Conservation (phyloP, 1,140 invertebrate genomes). For the Drosophila simulans region DNA sequence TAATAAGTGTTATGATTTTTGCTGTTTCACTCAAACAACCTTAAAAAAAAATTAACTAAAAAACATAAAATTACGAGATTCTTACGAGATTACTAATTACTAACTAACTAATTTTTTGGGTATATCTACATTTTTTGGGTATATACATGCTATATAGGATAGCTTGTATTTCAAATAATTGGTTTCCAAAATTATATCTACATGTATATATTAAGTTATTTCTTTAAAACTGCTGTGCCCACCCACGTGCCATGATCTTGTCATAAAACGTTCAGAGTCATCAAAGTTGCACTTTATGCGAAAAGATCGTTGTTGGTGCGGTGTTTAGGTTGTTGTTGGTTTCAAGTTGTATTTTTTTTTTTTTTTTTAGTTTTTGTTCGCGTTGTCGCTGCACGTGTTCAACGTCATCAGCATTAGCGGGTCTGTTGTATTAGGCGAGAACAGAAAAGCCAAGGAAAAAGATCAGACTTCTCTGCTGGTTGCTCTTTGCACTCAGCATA, state of each 20-base stretch:
- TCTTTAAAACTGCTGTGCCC: background rate
- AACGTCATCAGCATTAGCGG: constrained; percentile 78
- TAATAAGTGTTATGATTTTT: no score
- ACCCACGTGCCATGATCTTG: constrained; percentile 62
- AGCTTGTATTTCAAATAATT: no score
- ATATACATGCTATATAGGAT: no score
- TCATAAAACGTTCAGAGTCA: constrained; percentile 80
- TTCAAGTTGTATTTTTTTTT: constrained; percentile 24
- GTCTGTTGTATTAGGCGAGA: constrained; percentile 79
- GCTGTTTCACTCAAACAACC: no score
- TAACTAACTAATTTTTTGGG: no score
- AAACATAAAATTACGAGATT: no score
- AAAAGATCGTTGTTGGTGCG: constrained; percentile 54
- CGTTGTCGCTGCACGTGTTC: constrained; percentile 59
- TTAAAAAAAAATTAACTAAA: no score
- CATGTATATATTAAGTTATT: background rate
- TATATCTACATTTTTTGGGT: no score
- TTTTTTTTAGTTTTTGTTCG: constrained; percentile 29
- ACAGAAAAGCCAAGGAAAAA: constrained; percentile 49
- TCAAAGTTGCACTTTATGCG: constrained; percentile 83
- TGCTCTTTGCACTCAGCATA: constrained; percentile 67
- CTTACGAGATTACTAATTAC: no score
- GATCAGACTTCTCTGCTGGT: constrained; percentile 26
- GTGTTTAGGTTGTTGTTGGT: constrained; percentile 20
- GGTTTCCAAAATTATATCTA: background rate